Base-by-base conservation (phyloP, 2,113 vertebrate genomes). In the Cariama cristata region DNA sequence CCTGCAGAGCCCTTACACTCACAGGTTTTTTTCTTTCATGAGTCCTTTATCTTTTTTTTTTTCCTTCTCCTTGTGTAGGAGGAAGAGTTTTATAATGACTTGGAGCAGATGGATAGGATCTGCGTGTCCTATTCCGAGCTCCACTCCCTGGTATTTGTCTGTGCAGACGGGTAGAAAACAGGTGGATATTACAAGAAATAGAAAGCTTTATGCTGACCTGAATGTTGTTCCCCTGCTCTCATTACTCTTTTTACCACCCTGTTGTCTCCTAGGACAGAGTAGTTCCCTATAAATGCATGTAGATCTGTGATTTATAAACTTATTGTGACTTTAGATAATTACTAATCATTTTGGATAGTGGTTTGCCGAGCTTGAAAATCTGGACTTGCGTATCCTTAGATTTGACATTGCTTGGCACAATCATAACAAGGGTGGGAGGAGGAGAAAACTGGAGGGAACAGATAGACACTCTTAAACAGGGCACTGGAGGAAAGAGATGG, bases 81-180 rank as follows among this genome's bases (percentile, higher is more conserved):
- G 35, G 79, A 55, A 52, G 75, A 38, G 80, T 64, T 85, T 35
- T 26, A 5, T 14, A 9, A 22, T 2, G 28, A 11, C 47, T 82
- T 14, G 19, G 60, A 66, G 96, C 91, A 91, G 96, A 73, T 89
- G 96, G 85, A 52, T 23, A 47, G 64, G 89, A 86, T 75, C 67
- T 59, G 68, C 1, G 2, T 4, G 75, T 73, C 73, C 83, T 62
- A 42, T 62, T 47, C 82, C 3, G 0, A 92, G 72, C 86, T 68
- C 64, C 45, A 18, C 45, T 83, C 89, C 82, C 75, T 14, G 40
- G 22, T 49, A 24, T 32, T 71, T 28, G 22, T 6, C 92, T 66
- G 67, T 10, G 40, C 85, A 62, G 53, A 49, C 0, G 20, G 56
- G 49, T 12, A 30, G 40, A 24, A 33, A 30, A 44, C 33, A 58